Evolutionary conservation across 2,888 invertebrate genomes (phyloP).

Genomic region (Octodonta nipae): DNA sequence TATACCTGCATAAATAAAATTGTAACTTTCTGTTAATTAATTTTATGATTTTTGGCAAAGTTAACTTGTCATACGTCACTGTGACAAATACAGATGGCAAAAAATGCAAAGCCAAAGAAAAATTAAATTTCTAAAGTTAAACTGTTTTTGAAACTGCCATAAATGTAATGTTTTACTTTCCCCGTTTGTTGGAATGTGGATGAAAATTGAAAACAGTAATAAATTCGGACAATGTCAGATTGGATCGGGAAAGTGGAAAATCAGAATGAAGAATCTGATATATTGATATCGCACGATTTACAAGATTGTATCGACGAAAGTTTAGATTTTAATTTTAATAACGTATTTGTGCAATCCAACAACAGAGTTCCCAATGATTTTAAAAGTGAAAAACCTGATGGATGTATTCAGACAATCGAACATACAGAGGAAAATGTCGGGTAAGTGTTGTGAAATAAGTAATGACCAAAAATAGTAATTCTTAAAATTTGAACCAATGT

Average conservation of each 20-base stretch:
- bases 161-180: conserved; percentile 14
- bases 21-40: no score
- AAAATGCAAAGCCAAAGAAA: no score
- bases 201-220: conserved; percentile 9
- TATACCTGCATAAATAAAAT: no score
- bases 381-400: conserved; percentile 20
- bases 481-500: no score
- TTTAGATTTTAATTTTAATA: conserved; percentile 35
- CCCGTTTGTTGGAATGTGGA: conserved; percentile 15
- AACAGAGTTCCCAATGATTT: conserved; percentile 22
- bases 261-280: conserved; percentile 23
- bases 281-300: conserved; percentile 40
- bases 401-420: conserved; percentile 33
- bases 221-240: conserved; percentile 17
- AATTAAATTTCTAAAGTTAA: no score
- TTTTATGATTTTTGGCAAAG: no score
- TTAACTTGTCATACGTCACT: no score
- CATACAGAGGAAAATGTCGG: conserved; percentile 38
- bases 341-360: conserved; percentile 23
- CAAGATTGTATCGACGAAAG: conserved; percentile 39
- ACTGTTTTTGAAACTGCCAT: no score
- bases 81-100: no score
- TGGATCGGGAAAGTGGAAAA: conserved; percentile 20
- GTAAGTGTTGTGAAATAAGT: no score
- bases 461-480: no score